Percentiles rank a stretch among this genome's conserved stretches.
Conservation (phyloP, 2,888 invertebrate species). For the Hydraecia micacea region DNA sequence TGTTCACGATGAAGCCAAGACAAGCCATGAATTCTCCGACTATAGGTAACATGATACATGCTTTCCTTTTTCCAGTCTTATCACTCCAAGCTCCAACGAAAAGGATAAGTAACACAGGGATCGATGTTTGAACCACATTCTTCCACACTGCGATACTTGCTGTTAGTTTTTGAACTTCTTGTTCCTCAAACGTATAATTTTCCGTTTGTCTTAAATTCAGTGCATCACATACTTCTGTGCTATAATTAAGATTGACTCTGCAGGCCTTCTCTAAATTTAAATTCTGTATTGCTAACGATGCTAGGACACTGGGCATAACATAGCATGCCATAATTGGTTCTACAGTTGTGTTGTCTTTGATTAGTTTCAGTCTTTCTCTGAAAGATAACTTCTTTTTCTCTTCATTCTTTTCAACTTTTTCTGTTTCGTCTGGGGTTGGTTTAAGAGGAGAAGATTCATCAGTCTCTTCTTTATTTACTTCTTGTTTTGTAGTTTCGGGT, state of each 20-base stretch:
- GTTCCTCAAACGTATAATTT: constrained; percentile 89
- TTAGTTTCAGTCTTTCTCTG: constrained; percentile 78
- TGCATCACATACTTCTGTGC: constrained; percentile 93
- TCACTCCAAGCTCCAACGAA: constrained; percentile 96
- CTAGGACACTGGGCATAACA: constrained; percentile 91
- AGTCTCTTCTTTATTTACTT: constrained; percentile 67
- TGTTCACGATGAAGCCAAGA: constrained; percentile 94
- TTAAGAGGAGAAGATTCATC: constrained; percentile 79
- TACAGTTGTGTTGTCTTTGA: constrained; percentile 91
- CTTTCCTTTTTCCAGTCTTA: constrained; percentile 92
- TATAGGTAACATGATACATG: constrained; percentile 95
- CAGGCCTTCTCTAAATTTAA: constrained; percentile 93
- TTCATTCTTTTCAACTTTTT: constrained; percentile 62
- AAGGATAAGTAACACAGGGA: constrained; percentile 95
- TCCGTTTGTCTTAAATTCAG: constrained; percentile 93
- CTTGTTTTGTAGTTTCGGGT: constrained; percentile 48
- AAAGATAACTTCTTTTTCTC: constrained; percentile 74
- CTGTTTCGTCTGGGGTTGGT: constrained; percentile 58
- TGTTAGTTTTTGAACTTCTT: constrained; percentile 92
- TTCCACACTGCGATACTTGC: constrained; percentile 96
- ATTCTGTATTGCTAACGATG: constrained; percentile 95
- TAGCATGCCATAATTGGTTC: constrained; percentile 94
- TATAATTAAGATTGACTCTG: constrained; percentile 94
- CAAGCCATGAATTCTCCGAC: constrained; percentile 95
- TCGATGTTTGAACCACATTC: constrained; percentile 94